Percentiles rank a stretch among this genome's conserved stretches.
phyloP scores from a whole-genome alignment of 2,797 vertebrate species.

The Percopsis omiscomaycus region DNA sequence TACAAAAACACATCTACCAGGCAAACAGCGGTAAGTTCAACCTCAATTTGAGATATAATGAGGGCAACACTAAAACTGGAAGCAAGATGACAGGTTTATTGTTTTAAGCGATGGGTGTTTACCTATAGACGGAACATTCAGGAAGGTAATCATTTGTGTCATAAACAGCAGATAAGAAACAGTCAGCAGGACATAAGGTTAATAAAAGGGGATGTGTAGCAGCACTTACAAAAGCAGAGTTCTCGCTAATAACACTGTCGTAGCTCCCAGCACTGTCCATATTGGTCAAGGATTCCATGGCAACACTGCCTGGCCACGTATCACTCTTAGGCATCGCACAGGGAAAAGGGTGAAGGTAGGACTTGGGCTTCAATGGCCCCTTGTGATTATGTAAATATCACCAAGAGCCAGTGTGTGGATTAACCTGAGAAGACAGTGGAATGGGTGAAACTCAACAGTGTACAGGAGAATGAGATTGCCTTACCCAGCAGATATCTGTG shows the following conservation, averaged over 20 bases:
- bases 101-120: background rate
- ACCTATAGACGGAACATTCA: background rate
- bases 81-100: too few relatives aligned
- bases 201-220: constrained; percentile 4
- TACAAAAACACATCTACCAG: background rate
- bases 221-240: constrained; percentile 80
- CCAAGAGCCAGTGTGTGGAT: constrained; percentile 4
- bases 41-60: background rate
- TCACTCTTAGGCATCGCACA: constrained; percentile 85
- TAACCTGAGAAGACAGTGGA: constrained; percentile 33
- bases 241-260: constrained; percentile 85
- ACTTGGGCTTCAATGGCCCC: constrained; percentile 21
- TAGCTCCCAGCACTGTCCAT: constrained; percentile 82
- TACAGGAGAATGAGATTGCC: constrained; percentile 3
- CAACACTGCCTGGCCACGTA: constrained; percentile 77
- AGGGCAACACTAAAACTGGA: too few relatives aligned
- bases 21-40: constrained; percentile 1
- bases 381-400: constrained; percentile 24
- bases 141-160: background rate
- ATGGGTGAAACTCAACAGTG: constrained; percentile 12
- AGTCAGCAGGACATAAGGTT: background rate
- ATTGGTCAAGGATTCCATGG: constrained; percentile 73
- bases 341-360: constrained; percentile 24
- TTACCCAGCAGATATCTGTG: background rate
- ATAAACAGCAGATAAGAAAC: constrained; percentile 2